Evolutionary conservation across 2,797 vertebrate species (phyloP).

Genomic region (Thaleichthys pacificus): DNA sequence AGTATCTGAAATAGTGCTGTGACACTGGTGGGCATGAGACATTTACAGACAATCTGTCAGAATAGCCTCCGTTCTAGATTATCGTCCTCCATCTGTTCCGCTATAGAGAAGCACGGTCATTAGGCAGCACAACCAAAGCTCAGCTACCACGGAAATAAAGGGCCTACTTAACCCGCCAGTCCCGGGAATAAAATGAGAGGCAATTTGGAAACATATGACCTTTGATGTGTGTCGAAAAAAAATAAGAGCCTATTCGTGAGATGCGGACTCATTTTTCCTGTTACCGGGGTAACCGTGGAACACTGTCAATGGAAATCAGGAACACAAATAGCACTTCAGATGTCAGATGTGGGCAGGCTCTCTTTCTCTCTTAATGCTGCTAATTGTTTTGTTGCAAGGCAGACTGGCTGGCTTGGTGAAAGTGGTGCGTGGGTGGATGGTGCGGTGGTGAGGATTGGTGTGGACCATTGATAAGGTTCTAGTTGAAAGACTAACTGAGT

Average conservation of each 20-base stretch:
- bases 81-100: background rate
- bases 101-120: background rate
- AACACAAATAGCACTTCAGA: constrained; percentile 11
- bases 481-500: background rate
- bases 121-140: background rate
- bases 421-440: background rate
- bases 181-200: constrained; percentile 6
- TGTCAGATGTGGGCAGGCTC: background rate
- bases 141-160: background rate
- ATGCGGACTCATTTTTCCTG: constrained; percentile 12
- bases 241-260: background rate
- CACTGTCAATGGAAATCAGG: background rate
- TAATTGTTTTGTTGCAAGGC: constrained; percentile 1
- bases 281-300: constrained; percentile 35
- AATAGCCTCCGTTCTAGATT: background rate
- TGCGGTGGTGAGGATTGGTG: background rate
- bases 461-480: no score
- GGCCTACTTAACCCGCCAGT: constrained; percentile 15
- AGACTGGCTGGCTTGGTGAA: background rate
- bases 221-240: constrained; percentile 26
- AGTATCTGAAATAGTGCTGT: background rate
- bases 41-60: background rate
- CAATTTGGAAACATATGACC: constrained; percentile 14
- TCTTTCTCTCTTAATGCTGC: background rate
- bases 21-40: background rate